Evolutionary conservation across 1,140 invertebrate genomes (phyloP), one percentile per base, ranked within the genome.

Genomic region (Aphelenchoides besseyi): DNA sequence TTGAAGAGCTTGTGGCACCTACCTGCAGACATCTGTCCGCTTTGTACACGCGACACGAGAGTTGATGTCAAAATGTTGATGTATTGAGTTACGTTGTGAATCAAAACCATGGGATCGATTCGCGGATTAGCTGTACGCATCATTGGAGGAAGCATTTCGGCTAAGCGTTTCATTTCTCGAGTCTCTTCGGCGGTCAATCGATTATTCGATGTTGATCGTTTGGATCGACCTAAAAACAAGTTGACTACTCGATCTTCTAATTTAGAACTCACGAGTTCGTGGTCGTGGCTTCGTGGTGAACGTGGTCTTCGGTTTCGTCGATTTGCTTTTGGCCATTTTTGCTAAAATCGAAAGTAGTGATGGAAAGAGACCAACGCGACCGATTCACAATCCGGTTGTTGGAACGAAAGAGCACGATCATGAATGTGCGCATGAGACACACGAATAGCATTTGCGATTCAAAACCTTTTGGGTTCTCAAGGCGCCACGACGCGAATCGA

Each of bases 81-180:
- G 68, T 71, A 71, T 2, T 53, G 35, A 18, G 69, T 72, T 26
- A 35, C 70, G 36, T 71, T 70, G 69, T 72, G 37, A 54, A 71
- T 36, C 12, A 71, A 32, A 12, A n/a, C 16, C n/a, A 37, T 8
- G 3, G 69, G 69, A 54, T 71, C 69, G 16, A 36, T 37, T 12
- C 36, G 35, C 2, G 32, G 68, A 26, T 71, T 71, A 9, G 68
- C 41, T 26, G 69, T 8, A n/a, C 69, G 68, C 69, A 71, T 71
- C 23, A 26, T 26, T 8, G 23, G 5, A 12, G 69, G 69, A 26
- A 71, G 30, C 5, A 71, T n/a, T 71, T 71, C 9, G n/a, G 69
- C 32, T n/a, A 71, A 32, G 52, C 48, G n/a, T 12, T 30, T 5
- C 68, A 71, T 71, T 52, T 71, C 69, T 3, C 28, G 16, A 23